Conservation (phyloP, 2,797 vertebrate genomes). For the Pseudochromis fuscus region DNA sequence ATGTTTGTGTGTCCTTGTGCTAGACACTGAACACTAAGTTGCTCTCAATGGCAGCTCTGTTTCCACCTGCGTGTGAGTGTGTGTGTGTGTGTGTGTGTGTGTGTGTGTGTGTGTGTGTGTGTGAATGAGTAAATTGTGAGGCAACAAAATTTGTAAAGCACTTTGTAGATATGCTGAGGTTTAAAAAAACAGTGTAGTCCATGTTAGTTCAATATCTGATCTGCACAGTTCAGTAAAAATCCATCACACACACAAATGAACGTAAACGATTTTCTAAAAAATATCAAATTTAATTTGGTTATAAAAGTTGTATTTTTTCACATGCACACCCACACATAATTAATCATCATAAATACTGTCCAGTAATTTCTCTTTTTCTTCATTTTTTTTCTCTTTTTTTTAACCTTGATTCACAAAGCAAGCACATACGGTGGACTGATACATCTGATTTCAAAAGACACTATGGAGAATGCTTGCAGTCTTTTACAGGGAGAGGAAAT, state of each 20-base stretch:
- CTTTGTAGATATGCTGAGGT: no score
- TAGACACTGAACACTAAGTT: no score
- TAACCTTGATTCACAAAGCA: constrained; percentile 86
- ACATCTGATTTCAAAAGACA: constrained; percentile 90
- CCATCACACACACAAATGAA: constrained; percentile 35
- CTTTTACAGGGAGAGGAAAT: constrained; percentile 86
- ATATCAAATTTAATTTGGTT: constrained; percentile 98
- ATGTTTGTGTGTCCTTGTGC: no score
- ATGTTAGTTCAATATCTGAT: no score
- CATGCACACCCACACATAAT: constrained; percentile 93
- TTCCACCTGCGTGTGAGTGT: no score
- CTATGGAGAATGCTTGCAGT: constrained; percentile 90
- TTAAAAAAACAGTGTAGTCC: no score
- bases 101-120: no score
- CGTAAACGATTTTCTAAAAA: constrained; percentile 79
- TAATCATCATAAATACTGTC: constrained; percentile 90
- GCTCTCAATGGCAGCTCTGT: no score
- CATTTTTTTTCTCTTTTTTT: constrained; percentile 57
- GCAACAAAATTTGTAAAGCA: no score
- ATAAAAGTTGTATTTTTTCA: constrained; percentile 90
- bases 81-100: no score
- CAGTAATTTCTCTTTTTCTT: constrained; percentile 77
- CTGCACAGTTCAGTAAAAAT: neutral
- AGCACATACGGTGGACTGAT: constrained; percentile 88
- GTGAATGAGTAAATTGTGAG: no score